Conservation (phyloP, 1,140 invertebrate genomes). For the Drosophila quadrilineata region DNA sequence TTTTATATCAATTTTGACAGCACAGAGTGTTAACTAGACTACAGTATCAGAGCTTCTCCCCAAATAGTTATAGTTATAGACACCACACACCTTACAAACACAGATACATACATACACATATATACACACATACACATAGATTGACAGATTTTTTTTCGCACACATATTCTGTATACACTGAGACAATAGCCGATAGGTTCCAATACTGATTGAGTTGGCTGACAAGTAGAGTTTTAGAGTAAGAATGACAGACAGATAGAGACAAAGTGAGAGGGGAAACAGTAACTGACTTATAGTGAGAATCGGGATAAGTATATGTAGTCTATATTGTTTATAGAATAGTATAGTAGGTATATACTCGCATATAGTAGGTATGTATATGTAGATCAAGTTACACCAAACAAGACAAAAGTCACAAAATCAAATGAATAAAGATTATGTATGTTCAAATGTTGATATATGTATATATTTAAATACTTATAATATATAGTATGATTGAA, state of each 20-base stretch:
- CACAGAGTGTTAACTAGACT: slow-evolving; percentile 14
- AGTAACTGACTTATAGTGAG: not conserved
- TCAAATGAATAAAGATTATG: no score
- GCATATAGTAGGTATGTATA: slow-evolving; percentile 27
- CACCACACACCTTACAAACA: not conserved
- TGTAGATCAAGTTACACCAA: slow-evolving; percentile 37
- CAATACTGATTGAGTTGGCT: slow-evolving; percentile 38
- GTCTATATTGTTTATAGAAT: no score
- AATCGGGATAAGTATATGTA: not conserved
- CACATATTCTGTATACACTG: slow-evolving; percentile 4
- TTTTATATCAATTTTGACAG: no score
- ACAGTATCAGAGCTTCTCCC: no score
- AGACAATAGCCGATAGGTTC: slow-evolving; percentile 28
- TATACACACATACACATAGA: slow-evolving; percentile 1
- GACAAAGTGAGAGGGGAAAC: not conserved
- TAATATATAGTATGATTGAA: slow-evolving; percentile 3
- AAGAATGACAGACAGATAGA: slow-evolving; percentile 3
- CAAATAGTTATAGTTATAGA: not conserved
- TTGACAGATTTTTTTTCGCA: not conserved
- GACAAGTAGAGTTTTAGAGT: no score
- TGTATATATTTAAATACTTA: not conserved
- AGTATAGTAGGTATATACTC: slow-evolving; percentile 16
- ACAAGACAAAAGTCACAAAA: slow-evolving; percentile 45
- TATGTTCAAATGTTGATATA: no score
- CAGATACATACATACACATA: not conserved